Conservation (phyloP, 2,888 invertebrate genomes). For the Drosophila multiciliata region DNA sequence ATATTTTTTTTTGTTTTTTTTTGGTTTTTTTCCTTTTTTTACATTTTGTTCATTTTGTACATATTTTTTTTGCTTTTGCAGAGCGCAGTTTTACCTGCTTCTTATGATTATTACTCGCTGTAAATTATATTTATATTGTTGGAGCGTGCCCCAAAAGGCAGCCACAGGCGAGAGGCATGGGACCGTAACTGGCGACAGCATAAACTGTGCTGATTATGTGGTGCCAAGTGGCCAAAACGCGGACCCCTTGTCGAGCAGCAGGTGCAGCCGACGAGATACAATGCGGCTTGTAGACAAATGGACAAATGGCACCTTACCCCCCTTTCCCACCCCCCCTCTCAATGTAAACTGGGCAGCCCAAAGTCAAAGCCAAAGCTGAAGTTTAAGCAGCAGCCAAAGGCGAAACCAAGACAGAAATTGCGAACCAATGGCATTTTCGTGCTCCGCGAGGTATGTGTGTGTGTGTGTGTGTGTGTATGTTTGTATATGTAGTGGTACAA, state of each 20-base stretch:
- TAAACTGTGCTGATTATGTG: slow-evolving; percentile 69
- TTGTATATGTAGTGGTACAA: not conserved
- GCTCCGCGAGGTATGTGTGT: not conserved
- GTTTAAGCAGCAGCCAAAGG: slow-evolving; percentile 14
- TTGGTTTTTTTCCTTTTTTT: not conserved
- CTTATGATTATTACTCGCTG: slow-evolving; percentile 69
- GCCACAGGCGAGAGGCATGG: slow-evolving; percentile 7
- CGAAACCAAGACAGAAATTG: slow-evolving; percentile 17
- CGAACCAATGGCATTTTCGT: not conserved
- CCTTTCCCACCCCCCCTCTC: not conserved
- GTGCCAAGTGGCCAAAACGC: slow-evolving; percentile 54
- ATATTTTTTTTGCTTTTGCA: slow-evolving; percentile 15
- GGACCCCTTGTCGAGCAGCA: slow-evolving; percentile 25
- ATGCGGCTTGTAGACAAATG: slow-evolving; percentile 24
- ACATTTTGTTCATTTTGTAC: slow-evolving; percentile 5
- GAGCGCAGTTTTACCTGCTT: slow-evolving; percentile 66
- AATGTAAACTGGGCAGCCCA: slow-evolving; percentile 6
- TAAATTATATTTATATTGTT: slow-evolving; percentile 73
- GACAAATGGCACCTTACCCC: not conserved
- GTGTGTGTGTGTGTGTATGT: slow-evolving; percentile 7
- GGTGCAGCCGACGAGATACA: slow-evolving; percentile 23
- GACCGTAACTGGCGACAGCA: slow-evolving; percentile 61
- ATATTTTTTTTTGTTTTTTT: not conserved
- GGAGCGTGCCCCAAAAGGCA: slow-evolving; percentile 58
- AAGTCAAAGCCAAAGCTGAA: slow-evolving; percentile 11